Evolutionary conservation across 1,140 invertebrate genomes (phyloP), one percentile per base, ranked within the genome.

Genomic region (Colletes latitarsis): DNA sequence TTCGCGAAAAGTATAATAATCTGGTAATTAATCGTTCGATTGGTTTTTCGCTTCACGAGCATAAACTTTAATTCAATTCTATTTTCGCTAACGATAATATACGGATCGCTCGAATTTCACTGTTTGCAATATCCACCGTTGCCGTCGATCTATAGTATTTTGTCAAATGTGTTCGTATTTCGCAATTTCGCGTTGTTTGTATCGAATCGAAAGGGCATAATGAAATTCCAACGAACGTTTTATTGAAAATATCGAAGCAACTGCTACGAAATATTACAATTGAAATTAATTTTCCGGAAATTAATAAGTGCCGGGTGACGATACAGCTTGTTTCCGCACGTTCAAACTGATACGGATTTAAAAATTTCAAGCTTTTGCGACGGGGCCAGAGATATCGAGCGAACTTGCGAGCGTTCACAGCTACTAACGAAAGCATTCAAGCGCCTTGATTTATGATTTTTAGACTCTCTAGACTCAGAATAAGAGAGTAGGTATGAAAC

Each of bases 191-290:
- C 30, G 9, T 6, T 6, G 12, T 4, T 4, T 9, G 17, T 6
- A 15, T 9, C 2, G 6, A 12, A 30, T 39, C 21, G 6, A 52
- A 53, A 17, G 15, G 0, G 3, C 15, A 10, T 60, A 68, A 67
- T 68, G 64, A 68, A 58, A 68, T 67, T 58, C 74, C 64, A 4
- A 4, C 9, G 63, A 30, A 55, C 39, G 49, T 68, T 57, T 67
- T 67, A 76, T 76, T 76, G 52, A 57, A 66, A 67, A 70, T 55
- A 70, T 30, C 14, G 39, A 1, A 15, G 0, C 49, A 3, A 4
- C 6, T 12, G 10, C 6, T 10, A 8, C 43, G 39, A 57, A 58
- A 67, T 67, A 46, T 46, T 21, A 52, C 63, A 41, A 66, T 21
- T 12, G 9, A 66, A 57, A 57, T 21, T 67, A 39, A 12, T 55